Percentiles rank a stretch among this genome's conserved stretches.
Evolutionary conservation across 2,797 vertebrate genomes (phyloP).

Genomic region (Catamblyrhynchus diadema): DNA sequence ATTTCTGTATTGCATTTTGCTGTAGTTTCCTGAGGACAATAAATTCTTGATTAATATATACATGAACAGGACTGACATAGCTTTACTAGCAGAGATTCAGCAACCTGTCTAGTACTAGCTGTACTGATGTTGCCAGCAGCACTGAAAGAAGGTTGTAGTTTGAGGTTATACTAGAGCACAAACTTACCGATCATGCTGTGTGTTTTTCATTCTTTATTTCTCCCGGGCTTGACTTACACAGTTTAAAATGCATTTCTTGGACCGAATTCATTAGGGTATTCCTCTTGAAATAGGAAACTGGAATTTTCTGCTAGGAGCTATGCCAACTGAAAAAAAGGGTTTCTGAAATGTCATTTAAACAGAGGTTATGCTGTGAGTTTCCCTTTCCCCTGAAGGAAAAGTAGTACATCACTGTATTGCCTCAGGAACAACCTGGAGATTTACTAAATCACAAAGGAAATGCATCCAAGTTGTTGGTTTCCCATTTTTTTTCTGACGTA

Average conservation of each 20-base stretch:
- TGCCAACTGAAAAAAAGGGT: neutral
- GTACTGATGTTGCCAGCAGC: neutral
- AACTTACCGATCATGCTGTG: neutral
- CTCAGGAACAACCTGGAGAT: neutral
- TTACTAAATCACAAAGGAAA: neutral
- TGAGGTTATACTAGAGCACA: neutral
- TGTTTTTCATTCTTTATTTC: neutral
- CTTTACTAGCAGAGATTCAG: neutral
- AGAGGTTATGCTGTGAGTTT: neutral
- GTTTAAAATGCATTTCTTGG: neutral
- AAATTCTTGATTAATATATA: neutral
- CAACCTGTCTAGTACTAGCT: neutral
- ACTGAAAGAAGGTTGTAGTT: neutral
- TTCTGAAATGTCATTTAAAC: neutral
- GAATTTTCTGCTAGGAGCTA: neutral
- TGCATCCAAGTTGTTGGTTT: neutral
- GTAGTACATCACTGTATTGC: neutral
- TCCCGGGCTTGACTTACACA: neutral
- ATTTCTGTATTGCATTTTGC: neutral
- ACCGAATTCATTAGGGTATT: neutral
- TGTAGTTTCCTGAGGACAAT: neutral
- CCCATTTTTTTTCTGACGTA: neutral
- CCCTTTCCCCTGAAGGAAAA: neutral
- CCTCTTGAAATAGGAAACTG: neutral
- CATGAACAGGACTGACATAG: neutral